Conservation (phyloP, 2,113 vertebrate genomes). For the Seriola dumerili region DNA sequence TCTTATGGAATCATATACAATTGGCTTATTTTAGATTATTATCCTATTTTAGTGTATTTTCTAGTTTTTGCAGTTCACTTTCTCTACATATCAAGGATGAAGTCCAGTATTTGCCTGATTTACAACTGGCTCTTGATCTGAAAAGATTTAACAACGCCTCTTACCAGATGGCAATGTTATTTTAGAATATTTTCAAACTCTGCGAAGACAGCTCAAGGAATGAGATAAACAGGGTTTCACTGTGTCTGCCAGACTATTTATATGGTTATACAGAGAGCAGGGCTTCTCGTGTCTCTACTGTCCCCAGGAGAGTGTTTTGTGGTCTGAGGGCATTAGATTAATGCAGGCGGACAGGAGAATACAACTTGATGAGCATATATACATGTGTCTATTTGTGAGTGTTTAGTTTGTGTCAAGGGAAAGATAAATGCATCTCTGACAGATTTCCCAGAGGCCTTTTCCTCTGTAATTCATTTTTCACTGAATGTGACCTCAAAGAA, state of each 20-base stretch:
- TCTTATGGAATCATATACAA: background rate
- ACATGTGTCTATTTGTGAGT: conserved; percentile 38
- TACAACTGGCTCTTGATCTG: conserved; percentile 25
- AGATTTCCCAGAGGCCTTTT: conserved; percentile 44
- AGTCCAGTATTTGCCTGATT: conserved; percentile 23
- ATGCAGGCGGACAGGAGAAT: conserved; percentile 40
- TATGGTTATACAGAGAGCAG: conserved; percentile 43
- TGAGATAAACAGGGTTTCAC: conserved; percentile 57
- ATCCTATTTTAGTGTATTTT: background rate
- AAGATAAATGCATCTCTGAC: conserved; percentile 34
- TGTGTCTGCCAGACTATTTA: conserved; percentile 48
- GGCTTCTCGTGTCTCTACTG: conserved; percentile 14
- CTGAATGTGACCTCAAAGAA: conserved; percentile 27
- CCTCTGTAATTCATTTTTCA: conserved; percentile 20
- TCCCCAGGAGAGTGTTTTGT: conserved; percentile 56
- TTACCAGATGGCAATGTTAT: conserved; percentile 50
- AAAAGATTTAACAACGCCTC: conserved; percentile 55
- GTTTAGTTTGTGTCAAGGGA: conserved; percentile 47
- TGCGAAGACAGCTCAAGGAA: conserved; percentile 46
- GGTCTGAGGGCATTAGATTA: conserved; percentile 50
- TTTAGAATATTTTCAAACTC: conserved; percentile 40
- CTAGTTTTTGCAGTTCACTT: background rate
- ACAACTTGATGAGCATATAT: conserved; percentile 34
- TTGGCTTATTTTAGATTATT: background rate
- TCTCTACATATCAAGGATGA: conserved; percentile 17